Base-by-base conservation (phyloP, 2,888 invertebrate genomes). In the Sipha maydis region DNA sequence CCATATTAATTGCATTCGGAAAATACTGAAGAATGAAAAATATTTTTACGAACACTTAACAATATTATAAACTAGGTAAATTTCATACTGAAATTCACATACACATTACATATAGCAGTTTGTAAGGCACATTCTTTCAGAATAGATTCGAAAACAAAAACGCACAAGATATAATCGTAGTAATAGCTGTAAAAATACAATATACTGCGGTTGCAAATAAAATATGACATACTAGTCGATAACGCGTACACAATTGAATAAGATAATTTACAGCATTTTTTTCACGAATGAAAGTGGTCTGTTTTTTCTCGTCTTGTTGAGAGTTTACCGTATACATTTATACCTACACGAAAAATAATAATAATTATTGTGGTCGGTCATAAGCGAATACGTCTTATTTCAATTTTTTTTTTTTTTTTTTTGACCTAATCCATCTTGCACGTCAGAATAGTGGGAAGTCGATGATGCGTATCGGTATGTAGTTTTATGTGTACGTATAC, bases 391-490 rank as follows among this genome's bases (percentile, higher is more conserved):
- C n/a, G 71, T 54, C 54, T 31, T 34, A 25, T 34, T 83, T 34
- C 17, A 17, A 25, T 80, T 34, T 61, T 61, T 61, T 61, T 69
- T 21, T 69, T 28, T 28, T 31, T n/a, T 28, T n/a, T 38, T 17
- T 83, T 34, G 73, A 73, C 73, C 73, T 48, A 31, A n/a, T 28
- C 83, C 54, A 14, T 73, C 31, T 25, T 31, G 25, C 61, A 21
- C 61, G 31, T 2, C 9, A 38, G 54, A 85, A 85, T 80, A 79
- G 71, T 69, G 79, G 73, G 79, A 86, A 86, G 79, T 86, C 71
- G 78, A 78, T 54, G 85, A 78, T 78, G 85, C 85, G 38, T 71
- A 28, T 84, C 84, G 84, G 75, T 61, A 9, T n/a, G 61, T 56
- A 25, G 19, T n/a, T 17, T 25, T 17, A 3, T 28, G 69, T 14